Evolutionary conservation across 2,113 vertebrate species (phyloP).

Genomic region (Aspidoscelis tigris): DNA sequence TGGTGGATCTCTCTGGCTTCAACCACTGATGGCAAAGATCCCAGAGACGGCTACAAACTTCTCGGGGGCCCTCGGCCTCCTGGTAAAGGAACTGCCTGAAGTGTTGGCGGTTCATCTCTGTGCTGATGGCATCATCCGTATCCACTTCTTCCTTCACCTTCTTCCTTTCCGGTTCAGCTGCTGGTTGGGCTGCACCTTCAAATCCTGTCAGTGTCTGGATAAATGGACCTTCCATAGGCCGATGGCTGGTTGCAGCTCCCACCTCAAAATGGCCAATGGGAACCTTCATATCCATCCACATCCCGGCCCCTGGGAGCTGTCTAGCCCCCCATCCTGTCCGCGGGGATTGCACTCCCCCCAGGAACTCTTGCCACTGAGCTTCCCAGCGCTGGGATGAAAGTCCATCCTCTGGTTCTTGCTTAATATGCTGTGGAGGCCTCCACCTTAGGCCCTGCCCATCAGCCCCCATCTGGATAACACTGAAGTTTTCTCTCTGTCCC

Average conservation of each 20-base stretch:
- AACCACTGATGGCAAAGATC: slow-evolving; percentile 72
- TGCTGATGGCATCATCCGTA: slow-evolving; percentile 46
- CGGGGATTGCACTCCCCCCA: slow-evolving; percentile 6
- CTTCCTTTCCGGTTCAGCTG: not conserved
- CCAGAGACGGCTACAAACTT: slow-evolving; percentile 69
- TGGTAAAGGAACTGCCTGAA: slow-evolving; percentile 70
- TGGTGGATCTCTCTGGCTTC: slow-evolving; percentile 68
- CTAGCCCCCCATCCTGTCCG: not conserved
- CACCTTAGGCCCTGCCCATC: not conserved
- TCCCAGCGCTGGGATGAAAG: slow-evolving; percentile 13
- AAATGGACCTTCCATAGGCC: not conserved
- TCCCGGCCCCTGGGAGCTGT: not conserved
- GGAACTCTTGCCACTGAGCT: slow-evolving; percentile 32
- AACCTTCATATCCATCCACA: not conserved
- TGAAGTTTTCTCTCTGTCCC: not conserved
- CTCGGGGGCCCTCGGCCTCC: slow-evolving; percentile 70
- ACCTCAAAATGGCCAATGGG: not conserved
- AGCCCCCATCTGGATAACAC: not conserved
- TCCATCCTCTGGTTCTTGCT: slow-evolving; percentile 9
- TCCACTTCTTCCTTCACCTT: slow-evolving; percentile 33
- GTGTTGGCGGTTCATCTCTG: slow-evolving; percentile 58
- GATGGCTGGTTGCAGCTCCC: not conserved
- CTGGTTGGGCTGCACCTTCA: not conserved
- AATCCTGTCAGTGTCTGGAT: not conserved
- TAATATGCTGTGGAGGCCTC: not conserved